Conservation (phyloP, 2,797 vertebrate genomes). For the Paguma larvata region DNA sequence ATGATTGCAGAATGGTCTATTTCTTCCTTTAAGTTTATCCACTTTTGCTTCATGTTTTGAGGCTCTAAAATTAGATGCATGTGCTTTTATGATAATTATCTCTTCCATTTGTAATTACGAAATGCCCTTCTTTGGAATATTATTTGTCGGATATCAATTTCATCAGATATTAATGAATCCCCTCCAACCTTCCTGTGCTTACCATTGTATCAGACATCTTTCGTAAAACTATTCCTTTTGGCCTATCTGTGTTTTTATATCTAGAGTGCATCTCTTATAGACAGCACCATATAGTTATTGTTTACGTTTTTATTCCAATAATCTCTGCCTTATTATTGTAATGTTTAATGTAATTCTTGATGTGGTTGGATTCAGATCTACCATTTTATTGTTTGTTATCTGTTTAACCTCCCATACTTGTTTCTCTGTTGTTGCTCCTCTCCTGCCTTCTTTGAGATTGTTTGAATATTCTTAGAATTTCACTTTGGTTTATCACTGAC, state of each 20-base stretch:
- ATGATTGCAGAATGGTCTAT: not conserved
- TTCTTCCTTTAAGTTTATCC: not conserved
- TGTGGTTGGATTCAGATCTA: not conserved
- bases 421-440: not conserved
- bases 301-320: not conserved
- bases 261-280: not conserved
- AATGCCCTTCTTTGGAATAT: not conserved
- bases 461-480: conserved; percentile 4
- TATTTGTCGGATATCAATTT: not conserved
- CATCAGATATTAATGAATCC: not conserved
- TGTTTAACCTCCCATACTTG: not conserved
- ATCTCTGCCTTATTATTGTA: not conserved
- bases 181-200: not conserved
- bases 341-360: not conserved
- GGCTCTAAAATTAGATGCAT: not conserved
- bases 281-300: not conserved
- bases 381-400: not conserved
- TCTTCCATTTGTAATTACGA: not conserved
- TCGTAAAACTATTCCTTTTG: not conserved
- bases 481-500: not conserved
- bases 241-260: not conserved
- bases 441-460: not conserved
- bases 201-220: not conserved
- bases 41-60: conserved; percentile 3
- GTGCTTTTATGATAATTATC: not conserved